Base-by-base conservation (phyloP, 1,140 invertebrate genomes). In the Elysia chlorotica region DNA sequence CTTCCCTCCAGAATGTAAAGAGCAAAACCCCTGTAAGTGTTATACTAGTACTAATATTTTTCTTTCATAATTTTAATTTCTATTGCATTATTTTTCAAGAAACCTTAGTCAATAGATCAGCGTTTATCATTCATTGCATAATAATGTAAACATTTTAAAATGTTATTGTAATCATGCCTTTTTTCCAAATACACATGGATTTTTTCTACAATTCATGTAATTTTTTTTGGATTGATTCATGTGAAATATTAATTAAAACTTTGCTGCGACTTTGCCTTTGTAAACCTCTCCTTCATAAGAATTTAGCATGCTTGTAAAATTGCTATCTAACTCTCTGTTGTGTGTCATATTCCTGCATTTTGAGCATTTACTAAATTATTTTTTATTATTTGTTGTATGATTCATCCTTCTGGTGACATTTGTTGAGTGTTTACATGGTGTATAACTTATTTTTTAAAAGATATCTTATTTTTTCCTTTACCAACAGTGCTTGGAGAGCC, bases 401-500 rank as follows among this genome's bases (percentile, higher is more conserved):
- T 59, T 19, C 56, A 59, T 59, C 6, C 6, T 59, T 59, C 28
- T 59, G 6, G 10, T 23, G 56, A 17, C 6, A 10, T 59, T 59
- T 23, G 25, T 59, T 19, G 19, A 17, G 10, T 59, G 10, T 6
- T 30, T 10, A 10, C 28, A 17, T 59, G 17, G 14, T 23, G 28
- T 59, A 25, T n/a, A n/a, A n/a, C n/a, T 10, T 28, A 59, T 59
- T 6, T 59, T 6, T 30, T 28, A 59, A 25, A 23, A 23, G 17
- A 10, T 59, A 59, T 38, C 21, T 17, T 5, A 3, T 23, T 41
- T n/a, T n/a, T 5, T 41, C 6, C 33, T 59, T 61, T 35, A 59
- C 4, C 38, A 59, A 31, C 36, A 71, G 69, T 62, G 56, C 38
- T 28, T 71, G 28, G 69, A 71, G 2, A 63, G 69, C 28, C 37